Base-by-base conservation (phyloP, 2,113 vertebrate species). In the Phalacrocorax brasilianus region DNA sequence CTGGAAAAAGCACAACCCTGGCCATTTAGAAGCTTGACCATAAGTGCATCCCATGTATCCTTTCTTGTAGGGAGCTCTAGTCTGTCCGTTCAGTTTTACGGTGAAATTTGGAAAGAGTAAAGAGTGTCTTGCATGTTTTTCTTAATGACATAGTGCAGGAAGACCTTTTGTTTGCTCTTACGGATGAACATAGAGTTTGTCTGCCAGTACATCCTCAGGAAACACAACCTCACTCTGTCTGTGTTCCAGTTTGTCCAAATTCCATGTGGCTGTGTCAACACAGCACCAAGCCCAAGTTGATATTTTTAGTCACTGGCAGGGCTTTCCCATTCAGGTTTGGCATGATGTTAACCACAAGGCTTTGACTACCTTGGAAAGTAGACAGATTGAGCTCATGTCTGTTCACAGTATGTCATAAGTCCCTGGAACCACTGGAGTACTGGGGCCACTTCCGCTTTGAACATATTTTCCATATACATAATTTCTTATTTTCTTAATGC, bases 401-500 rank as follows among this genome's bases (percentile, higher is more conserved):
- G 59, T 91, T 83, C 83, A 74, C 55, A 22, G 2, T 40, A 30
- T 67, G 65, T 75, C 79, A 23, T 26, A 74, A 91, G 61, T 67
- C 83, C 68, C 67, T 89, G 83, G 72, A 96, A 92, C 26, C 59
- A 21, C 8, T 73, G 86, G 42, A 88, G 33, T 62, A 11, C 71
- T 38, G 49, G 27, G 89, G 32, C 67, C 5, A 3, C n/a, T 93
- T 81, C 76, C 44, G 75, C 73, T 89, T 81, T 14, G 10, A 71
- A 49, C 70, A 82, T 38, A 66, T 40, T 94, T 91, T 89, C 47
- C 1, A 1, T 83, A 45, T 27, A 79, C 18, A 75, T 32, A 73
- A 22, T 78, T 92, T 45, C 71, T 93, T 87, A 73, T 82, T 95
- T 97, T 79, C 80, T 95, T 94, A 87, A 83, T 32, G 87, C 38